Conservation (phyloP, 2,888 invertebrate genomes). For the Cephus pulcher region DNA sequence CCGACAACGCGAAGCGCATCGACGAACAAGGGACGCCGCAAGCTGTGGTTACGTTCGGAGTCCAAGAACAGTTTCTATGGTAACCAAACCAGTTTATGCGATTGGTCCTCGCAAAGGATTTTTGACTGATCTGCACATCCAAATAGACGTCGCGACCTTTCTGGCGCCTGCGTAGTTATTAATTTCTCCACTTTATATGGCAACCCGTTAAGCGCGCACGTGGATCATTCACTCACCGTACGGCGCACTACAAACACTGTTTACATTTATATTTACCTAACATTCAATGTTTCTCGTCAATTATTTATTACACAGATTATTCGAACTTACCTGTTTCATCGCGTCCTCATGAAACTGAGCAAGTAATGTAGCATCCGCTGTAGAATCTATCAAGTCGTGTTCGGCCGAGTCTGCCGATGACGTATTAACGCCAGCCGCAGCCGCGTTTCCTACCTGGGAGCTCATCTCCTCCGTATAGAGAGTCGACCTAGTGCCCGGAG, state of each 20-base stretch:
- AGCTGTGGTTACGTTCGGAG: not conserved
- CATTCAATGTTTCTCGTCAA: not conserved
- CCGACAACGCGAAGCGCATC: not conserved
- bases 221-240: not conserved
- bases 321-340: conserved; percentile 71
- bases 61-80: not conserved
- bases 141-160: not conserved
- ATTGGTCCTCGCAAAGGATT: not conserved
- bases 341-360: conserved; percentile 85
- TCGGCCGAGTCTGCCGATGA: conserved; percentile 61
- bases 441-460: conserved; percentile 37
- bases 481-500: conserved; percentile 56
- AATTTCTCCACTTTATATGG: not conserved
- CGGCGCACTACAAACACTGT: not conserved
- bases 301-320: no score
- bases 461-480: conserved; percentile 67
- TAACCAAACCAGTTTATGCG: not conserved
- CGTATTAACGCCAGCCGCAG: conserved; percentile 47
- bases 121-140: not conserved
- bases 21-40: not conserved
- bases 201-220: not conserved
- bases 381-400: conserved; percentile 71
- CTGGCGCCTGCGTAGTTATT: not conserved
- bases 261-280: not conserved
- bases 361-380: conserved; percentile 71